Conservation (phyloP, 1,140 invertebrate genomes). For the Drosophila varians region DNA sequence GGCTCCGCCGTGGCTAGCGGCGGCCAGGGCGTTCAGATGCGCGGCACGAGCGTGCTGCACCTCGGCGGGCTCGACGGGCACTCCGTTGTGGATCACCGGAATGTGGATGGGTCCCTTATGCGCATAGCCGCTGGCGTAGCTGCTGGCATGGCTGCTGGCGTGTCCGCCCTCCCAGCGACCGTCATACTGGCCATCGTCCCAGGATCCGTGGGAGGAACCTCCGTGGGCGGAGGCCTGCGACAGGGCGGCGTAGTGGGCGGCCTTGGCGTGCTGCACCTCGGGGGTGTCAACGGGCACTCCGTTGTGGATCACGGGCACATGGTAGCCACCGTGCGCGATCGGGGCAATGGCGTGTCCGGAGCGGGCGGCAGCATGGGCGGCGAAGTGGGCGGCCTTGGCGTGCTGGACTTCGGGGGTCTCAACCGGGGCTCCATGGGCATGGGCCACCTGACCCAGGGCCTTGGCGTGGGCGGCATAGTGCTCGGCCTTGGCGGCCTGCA, state of each 20-base stretch:
- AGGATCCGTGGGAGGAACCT: constrained; percentile 62
- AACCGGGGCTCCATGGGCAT: constrained; percentile 69
- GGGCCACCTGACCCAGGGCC: constrained; percentile 83
- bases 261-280: constrained; percentile 86
- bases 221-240: constrained; percentile 84
- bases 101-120: constrained; percentile 84
- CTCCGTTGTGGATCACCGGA: constrained; percentile 84
- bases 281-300: constrained; percentile 86
- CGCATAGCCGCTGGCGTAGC: constrained; percentile 63
- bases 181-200: constrained; percentile 70
- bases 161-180: constrained; percentile 56
- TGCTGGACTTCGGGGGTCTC: constrained; percentile 84
- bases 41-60: constrained; percentile 86
- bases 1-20: constrained; percentile 75
- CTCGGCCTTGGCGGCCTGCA: constrained; percentile 86
- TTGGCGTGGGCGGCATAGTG: constrained; percentile 87
- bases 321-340: constrained; percentile 71
- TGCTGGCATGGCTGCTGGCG: constrained; percentile 38
- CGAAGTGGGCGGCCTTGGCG: constrained; percentile 78
- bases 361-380: constrained; percentile 75
- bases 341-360: constrained; percentile 59
- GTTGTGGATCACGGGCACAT: constrained; percentile 84
- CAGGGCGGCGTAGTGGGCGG: constrained; percentile 85
- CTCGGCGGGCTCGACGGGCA: constrained; percentile 86
- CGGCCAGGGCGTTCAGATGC: constrained; percentile 85